These are phyloP conservation scores for Drosophila bocki DNA, from an alignment of 1,140 invertebrate species.

Conservation along the genomic window DNA sequence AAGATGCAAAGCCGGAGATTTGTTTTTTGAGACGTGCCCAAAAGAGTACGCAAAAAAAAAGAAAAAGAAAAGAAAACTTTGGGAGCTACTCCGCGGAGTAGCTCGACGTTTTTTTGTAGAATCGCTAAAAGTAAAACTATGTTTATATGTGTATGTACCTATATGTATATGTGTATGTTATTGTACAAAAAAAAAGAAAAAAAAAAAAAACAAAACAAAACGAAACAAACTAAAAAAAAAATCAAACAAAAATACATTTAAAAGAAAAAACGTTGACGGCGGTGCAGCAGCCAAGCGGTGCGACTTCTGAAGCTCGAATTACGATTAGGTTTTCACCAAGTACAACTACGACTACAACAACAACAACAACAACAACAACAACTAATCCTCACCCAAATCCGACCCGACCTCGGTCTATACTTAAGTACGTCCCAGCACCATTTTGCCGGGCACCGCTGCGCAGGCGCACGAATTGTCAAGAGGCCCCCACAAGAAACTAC, in stretches of 20 bases:
- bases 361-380: conserved; percentile 20
- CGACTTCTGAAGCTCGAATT: conserved; percentile 70
- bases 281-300: conserved; percentile 50
- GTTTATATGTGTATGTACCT: conserved; percentile 58
- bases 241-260: conserved; percentile 32
- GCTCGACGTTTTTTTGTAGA: conserved; percentile 41
- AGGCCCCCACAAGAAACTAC: conserved; percentile 19
- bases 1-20: conserved; percentile 46
- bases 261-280: conserved; percentile 33
- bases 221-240: conserved; percentile 29
- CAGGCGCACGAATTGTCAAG: conserved; percentile 71
- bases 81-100: conserved; percentile 21
- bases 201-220: conserved; percentile 50
- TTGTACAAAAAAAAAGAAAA: conserved; percentile 68
- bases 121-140: conserved; percentile 52
- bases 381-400: conserved; percentile 45
- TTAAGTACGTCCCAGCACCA: conserved; percentile 45
- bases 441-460: conserved; percentile 65
- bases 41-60: conserved; percentile 37
- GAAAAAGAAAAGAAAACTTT: conserved; percentile 7
- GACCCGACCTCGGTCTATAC: conserved; percentile 34
- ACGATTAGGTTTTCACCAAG: conserved; percentile 66
- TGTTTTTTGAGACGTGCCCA: conserved; percentile 68
- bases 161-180: conserved; percentile 65
- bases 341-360: conserved; percentile 40